Evolutionary conservation across 2,797 vertebrate genomes (phyloP), one percentile per base, ranked within the genome.

Genomic region (Danio aesculapii): DNA sequence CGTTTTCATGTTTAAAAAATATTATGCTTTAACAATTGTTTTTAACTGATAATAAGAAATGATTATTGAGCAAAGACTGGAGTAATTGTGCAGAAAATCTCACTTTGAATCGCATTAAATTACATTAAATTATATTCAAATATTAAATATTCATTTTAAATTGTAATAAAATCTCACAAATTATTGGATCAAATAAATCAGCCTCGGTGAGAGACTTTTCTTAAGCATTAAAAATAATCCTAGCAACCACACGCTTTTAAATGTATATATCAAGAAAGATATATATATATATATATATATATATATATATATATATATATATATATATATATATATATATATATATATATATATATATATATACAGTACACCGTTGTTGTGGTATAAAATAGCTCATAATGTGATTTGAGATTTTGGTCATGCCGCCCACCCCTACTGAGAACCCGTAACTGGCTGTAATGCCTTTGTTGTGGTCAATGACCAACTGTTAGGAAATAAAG

Each of bases 401-500:
- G 69, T 19, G 39, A 44, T 55, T 3, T 55, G 52, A 4, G 11
- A 19, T 72, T 39, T 72, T 19, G 69, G 52, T 72, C 11, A 7
- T 12, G 8, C n/a, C 52, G 7, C 69, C 44, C 39, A 41, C 64
- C 7, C 14, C 9, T 14, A 6, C 66, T 50, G 11, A 43, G 55
- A 14, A 11, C 46, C 8, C 30, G n/a, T 75, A 68, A 55, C 53
- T n/a, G 21, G 13, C 21, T 68, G 19, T 21, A 50, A 8, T 57
- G n/a, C 8, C n/a, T 69, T 67, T 73, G 58, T 47, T 68, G 68
- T 70, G 74, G 81, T 75, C 30, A 66, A 1, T 71, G 70, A 78
- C 47, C 53, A 53, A 69, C 41, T 81, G 59, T 74, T 47, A 19
- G 70, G 69, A 83, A 83, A 75, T 55, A 14, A 70, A 81, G 59